A percentile compares a stretch with the other conserved stretches of the same genome.
Evolutionary conservation across 2,797 vertebrate species (phyloP).

Genomic region (Cryptoprocta ferox): DNA sequence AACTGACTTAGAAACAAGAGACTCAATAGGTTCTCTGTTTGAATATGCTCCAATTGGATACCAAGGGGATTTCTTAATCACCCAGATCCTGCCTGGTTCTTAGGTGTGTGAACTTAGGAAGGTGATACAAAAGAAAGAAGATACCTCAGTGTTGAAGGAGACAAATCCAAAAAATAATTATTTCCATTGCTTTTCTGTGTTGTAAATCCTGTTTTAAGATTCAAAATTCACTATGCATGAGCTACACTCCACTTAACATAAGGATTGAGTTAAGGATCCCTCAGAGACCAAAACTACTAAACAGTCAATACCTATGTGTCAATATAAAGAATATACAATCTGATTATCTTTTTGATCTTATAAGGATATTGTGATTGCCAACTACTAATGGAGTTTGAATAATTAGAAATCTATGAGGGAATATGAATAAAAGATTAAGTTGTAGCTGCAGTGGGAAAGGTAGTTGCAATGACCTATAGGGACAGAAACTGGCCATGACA

Average conservation of each 20-base stretch:
- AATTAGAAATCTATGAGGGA: neutral
- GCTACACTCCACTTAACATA: neutral
- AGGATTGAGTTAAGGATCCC: neutral
- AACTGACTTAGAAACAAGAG: constrained; percentile 84
- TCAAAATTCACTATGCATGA: neutral
- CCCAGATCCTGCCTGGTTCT: constrained; percentile 87
- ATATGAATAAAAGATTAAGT: neutral
- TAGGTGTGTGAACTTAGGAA: constrained; percentile 86
- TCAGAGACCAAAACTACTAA: neutral
- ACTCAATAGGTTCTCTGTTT: constrained; percentile 86
- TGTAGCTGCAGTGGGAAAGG: neutral
- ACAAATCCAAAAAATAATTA: neutral
- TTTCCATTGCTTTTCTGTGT: neutral
- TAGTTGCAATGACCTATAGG: neutral
- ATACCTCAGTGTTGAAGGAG: neutral
- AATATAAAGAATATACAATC: neutral
- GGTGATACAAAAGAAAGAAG: constrained; percentile 79
- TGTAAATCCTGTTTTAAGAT: neutral
- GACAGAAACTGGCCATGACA: neutral
- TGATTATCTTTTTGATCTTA: neutral
- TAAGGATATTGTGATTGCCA: neutral
- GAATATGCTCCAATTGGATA: constrained; percentile 81
- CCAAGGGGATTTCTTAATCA: constrained; percentile 83
- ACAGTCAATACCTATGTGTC: neutral
- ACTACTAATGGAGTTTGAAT: neutral